A percentile compares a stretch with the other conserved stretches of the same genome.
phyloP scores from a whole-genome alignment of 2,888 invertebrate genomes.

The Hydriomena furcata region DNA sequence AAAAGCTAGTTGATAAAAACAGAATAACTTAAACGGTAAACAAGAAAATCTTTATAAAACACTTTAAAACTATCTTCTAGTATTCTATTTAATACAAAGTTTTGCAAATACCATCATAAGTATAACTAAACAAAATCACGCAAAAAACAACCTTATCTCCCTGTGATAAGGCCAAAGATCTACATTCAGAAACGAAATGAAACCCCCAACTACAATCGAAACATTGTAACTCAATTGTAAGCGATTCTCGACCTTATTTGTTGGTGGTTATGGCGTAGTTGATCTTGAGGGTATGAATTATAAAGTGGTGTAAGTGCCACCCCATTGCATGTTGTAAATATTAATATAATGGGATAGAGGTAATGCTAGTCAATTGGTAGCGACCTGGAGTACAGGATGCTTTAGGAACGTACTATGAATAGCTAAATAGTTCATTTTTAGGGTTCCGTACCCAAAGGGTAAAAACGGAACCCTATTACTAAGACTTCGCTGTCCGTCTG shows the following conservation, averaged over 20 bases:
- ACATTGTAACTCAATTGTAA: neutral
- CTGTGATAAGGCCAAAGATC: too few relatives aligned
- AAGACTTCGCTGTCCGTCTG: too few relatives aligned
- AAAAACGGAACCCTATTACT: too few relatives aligned
- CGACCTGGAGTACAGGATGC: conserved; percentile 18
- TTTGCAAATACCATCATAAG: too few relatives aligned
- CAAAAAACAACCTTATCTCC: neutral
- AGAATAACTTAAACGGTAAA: too few relatives aligned
- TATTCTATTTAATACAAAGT: too few relatives aligned
- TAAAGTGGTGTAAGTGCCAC: conserved; percentile 6
- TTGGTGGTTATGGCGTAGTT: neutral
- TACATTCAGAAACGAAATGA: too few relatives aligned
- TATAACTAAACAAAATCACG: neutral
- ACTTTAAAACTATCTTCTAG: too few relatives aligned
- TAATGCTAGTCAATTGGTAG: conserved; percentile 23
- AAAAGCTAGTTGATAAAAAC: too few relatives aligned
- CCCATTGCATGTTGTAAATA: conserved; percentile 18
- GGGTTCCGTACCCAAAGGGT: too few relatives aligned
- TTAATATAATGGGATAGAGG: conserved; percentile 25
- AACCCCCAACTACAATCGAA: neutral
- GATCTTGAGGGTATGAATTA: neutral
- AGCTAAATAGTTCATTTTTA: too few relatives aligned
- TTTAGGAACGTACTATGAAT: neutral
- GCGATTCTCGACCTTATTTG: neutral
- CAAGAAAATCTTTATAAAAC: too few relatives aligned